Evolutionary conservation across 2,113 vertebrate species (phyloP).

Genomic region (Ginglymostoma cirratum): DNA sequence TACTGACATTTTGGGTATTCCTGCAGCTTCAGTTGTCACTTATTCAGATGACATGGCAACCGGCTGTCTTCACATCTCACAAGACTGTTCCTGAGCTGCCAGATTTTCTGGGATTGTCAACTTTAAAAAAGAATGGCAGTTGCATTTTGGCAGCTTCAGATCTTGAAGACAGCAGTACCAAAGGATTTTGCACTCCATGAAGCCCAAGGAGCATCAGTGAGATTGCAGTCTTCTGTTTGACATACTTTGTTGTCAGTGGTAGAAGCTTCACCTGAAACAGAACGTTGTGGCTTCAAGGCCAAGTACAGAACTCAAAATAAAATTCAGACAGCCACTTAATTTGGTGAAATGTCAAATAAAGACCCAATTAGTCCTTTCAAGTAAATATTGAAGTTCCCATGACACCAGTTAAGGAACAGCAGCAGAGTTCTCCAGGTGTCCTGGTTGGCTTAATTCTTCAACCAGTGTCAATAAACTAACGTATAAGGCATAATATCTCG

Average conservation of each 20-base stretch:
- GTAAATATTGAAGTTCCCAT: background rate
- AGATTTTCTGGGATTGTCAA: background rate
- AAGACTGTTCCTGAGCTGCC: background rate
- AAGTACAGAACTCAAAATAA: background rate
- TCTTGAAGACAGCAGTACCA: background rate
- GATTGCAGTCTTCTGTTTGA: background rate
- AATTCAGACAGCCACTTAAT: background rate
- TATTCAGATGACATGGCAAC: background rate
- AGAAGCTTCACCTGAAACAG: background rate
- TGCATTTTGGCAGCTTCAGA: background rate
- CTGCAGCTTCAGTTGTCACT: background rate
- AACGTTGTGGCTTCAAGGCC: background rate
- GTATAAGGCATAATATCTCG: background rate
- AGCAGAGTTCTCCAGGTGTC: background rate
- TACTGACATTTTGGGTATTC: background rate
- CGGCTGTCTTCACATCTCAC: background rate
- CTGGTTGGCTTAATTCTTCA: background rate
- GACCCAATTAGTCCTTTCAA: background rate
- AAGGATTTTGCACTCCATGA: background rate
- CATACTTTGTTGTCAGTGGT: background rate
- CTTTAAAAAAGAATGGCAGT: background rate
- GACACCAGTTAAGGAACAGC: background rate
- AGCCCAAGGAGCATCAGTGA: background rate
- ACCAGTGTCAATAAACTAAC: background rate
- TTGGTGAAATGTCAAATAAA: background rate